phyloP scores from a whole-genome alignment of 2,113 vertebrate species.

The Enhydra lutris region DNA sequence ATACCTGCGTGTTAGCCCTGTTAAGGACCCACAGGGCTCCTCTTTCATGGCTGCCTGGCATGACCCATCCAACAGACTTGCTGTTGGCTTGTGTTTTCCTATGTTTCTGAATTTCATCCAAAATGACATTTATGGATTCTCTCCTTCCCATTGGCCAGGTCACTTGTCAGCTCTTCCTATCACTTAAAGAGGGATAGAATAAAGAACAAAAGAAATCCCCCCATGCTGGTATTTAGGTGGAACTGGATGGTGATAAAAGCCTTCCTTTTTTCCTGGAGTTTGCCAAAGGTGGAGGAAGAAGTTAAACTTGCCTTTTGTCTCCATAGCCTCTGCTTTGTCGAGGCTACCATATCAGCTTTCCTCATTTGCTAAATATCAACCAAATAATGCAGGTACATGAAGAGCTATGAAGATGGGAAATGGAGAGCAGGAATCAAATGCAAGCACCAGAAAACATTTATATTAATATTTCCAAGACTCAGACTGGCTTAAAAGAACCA shows the following conservation, averaged over 20 bases:
- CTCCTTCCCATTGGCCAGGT: background rate
- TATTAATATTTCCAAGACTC: background rate
- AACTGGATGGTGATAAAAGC: background rate
- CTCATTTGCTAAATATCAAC: background rate
- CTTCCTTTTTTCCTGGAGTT: background rate
- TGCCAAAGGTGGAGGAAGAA: background rate
- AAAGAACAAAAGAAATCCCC: background rate
- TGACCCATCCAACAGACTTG: background rate
- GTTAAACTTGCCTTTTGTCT: background rate
- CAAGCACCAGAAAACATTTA: background rate
- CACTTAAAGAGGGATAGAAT: accelerated
- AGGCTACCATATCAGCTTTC: background rate
- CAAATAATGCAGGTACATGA: background rate
- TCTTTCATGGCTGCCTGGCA: background rate
- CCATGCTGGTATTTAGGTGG: background rate
- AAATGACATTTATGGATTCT: background rate
- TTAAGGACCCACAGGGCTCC: background rate
- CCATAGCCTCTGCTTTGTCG: background rate
- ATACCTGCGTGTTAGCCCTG: background rate
- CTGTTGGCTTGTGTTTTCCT: too few species aligned
- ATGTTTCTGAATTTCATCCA: background rate
- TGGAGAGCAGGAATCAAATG: background rate
- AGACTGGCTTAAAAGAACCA: background rate
- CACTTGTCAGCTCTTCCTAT: background rate
- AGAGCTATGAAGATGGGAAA: background rate